These are phyloP conservation scores for Lontra canadensis DNA, from an alignment of 2,113 vertebrate genomes.

Conservation along the genomic window DNA sequence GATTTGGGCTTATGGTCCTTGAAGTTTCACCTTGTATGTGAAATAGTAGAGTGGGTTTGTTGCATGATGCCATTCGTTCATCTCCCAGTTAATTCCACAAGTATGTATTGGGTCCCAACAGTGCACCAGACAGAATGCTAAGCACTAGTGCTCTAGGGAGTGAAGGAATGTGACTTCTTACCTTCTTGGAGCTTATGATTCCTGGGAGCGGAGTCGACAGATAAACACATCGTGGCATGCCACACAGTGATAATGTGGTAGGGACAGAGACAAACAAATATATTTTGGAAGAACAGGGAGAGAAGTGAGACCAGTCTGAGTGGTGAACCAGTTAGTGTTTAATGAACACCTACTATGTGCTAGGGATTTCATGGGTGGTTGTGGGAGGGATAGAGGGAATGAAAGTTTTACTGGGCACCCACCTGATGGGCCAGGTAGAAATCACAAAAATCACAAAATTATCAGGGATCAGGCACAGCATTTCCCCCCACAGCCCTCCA, in stretches of 20 bases:
- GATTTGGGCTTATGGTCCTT: neutral
- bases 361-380: neutral
- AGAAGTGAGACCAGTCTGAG: neutral
- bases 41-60: neutral
- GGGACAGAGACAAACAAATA: neutral
- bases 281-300: neutral
- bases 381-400: neutral
- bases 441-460: neutral
- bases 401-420: neutral
- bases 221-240: neutral
- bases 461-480: neutral
- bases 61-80: neutral
- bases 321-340: neutral
- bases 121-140: neutral
- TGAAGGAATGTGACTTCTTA: neutral
- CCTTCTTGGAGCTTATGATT: neutral
- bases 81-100: neutral
- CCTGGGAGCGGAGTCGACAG: neutral
- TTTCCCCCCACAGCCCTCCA: neutral
- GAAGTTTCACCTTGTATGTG: neutral
- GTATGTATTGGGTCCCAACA: neutral
- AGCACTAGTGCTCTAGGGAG: neutral
- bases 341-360: neutral
- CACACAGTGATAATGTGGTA: rapidly evolving
- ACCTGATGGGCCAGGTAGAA: neutral